Evolutionary conservation across 2,888 invertebrate species (phyloP).

Genomic region (Icerya purchasi): DNA sequence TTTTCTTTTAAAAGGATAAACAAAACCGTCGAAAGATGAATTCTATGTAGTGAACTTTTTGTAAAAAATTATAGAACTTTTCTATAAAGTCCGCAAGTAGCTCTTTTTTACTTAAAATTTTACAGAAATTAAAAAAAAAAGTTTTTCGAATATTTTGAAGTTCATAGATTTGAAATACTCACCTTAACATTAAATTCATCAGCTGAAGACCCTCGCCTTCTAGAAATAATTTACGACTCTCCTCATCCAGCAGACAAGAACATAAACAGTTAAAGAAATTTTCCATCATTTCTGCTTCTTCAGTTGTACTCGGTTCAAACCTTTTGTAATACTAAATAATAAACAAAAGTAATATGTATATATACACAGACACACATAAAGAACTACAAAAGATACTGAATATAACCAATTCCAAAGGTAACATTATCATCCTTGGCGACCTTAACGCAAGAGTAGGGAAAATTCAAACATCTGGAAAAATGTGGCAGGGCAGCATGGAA

Average conservation of each 20-base stretch:
- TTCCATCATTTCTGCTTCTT: constrained; percentile 97
- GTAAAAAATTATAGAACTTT: neutral
- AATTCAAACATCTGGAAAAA: too few relatives aligned
- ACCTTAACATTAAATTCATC: constrained; percentile 95
- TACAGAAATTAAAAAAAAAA: too few relatives aligned
- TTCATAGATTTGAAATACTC: constrained; percentile 10
- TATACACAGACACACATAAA: neutral
- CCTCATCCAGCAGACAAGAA: constrained; percentile 67
- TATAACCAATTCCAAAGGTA: neutral
- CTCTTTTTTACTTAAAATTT: neutral
- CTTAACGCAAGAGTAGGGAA: too few relatives aligned
- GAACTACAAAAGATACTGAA: neutral
- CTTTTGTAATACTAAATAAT: constrained; percentile 61
- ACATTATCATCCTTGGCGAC: too few relatives aligned
- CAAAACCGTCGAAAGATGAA: neutral
- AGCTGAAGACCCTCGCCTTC: constrained; percentile 93
- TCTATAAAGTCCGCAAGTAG: neutral
- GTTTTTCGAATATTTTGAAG: neutral
- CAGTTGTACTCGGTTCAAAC: constrained; percentile 72
- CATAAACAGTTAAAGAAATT: constrained; percentile 92
- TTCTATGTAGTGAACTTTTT: neutral
- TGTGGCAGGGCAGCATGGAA: too few relatives aligned
- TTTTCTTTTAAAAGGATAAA: too few relatives aligned
- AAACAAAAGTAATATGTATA: neutral
- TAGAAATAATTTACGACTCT: constrained; percentile 79